Conservation (phyloP, 2,888 invertebrate genomes). For the Uloborus plumipes region DNA sequence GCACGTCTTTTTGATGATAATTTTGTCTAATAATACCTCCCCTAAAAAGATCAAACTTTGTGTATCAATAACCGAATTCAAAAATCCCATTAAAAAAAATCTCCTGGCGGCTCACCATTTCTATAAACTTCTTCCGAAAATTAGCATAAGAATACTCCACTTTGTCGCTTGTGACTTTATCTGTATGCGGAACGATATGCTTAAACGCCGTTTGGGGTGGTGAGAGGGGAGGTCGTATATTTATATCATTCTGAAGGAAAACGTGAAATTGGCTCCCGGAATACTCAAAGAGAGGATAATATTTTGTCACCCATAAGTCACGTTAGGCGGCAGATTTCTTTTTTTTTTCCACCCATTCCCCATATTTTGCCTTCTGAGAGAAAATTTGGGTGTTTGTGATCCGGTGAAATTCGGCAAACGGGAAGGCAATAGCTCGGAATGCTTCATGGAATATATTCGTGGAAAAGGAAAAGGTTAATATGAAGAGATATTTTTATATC, state of each 20-base stretch:
- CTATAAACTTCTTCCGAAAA: no score
- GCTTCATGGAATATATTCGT: constrained; percentile 16
- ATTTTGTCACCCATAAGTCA: constrained; percentile 58
- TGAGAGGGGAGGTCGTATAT: no score
- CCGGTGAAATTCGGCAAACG: not conserved
- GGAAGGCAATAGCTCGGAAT: not conserved
- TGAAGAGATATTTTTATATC: constrained; percentile 57
- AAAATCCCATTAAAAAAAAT: no score
- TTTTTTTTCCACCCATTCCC: not conserved
- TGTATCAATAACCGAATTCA: no score
- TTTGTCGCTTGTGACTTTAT: no score
- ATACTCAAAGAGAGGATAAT: constrained; percentile 61
- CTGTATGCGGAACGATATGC: no score
- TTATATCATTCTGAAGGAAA: not conserved
- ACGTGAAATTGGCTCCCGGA: constrained; percentile 47
- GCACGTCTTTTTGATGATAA: no score
- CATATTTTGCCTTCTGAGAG: not conserved
- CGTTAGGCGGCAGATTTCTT: constrained; percentile 20
- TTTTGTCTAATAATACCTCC: no score
- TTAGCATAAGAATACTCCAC: no score
- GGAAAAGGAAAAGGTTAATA: constrained; percentile 40
- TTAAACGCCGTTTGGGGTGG: no score
- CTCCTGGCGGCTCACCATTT: no score
- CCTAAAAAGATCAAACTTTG: no score
- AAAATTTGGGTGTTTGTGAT: not conserved